Conservation (phyloP, 2,797 vertebrate species). For the Sphenopsis melanotis region DNA sequence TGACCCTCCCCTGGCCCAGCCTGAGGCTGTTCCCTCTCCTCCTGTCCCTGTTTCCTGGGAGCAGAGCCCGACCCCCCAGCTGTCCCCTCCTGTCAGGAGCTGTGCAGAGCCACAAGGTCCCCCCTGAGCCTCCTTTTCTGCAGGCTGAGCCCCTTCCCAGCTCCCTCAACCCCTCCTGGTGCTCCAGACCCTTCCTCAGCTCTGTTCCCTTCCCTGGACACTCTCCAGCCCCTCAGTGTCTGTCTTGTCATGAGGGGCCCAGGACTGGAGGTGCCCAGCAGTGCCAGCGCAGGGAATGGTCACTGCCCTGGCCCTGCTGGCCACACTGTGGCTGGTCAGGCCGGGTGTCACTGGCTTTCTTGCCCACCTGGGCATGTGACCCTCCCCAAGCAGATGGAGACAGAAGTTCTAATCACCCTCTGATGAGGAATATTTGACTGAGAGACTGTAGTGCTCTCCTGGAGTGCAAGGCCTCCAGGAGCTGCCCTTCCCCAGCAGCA, state of each 20-base stretch:
- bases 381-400: background rate
- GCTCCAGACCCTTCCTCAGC: background rate
- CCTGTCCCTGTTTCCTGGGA: background rate
- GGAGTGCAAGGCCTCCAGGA: background rate
- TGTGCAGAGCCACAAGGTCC: background rate
- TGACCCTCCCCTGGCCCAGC: background rate
- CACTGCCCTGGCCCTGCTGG: background rate
- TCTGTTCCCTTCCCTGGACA: fast-evolving
- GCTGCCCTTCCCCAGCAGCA: background rate
- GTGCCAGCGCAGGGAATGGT: background rate
- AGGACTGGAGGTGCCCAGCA: background rate
- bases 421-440: background rate
- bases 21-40: fast-evolving
- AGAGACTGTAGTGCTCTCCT: background rate
- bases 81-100: background rate
- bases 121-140: background rate
- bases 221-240: fast-evolving
- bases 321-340: background rate
- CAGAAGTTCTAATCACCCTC: background rate
- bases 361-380: background rate
- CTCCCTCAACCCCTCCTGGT: fast-evolving
- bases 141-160: background rate
- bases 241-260: fast-evolving
- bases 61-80: fast-evolving
- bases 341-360: background rate